A percentile compares a stretch with the other conserved stretches of the same genome.
phyloP scores from a whole-genome alignment of 1,140 invertebrate genomes.

The Andrena cerasifolii region DNA sequence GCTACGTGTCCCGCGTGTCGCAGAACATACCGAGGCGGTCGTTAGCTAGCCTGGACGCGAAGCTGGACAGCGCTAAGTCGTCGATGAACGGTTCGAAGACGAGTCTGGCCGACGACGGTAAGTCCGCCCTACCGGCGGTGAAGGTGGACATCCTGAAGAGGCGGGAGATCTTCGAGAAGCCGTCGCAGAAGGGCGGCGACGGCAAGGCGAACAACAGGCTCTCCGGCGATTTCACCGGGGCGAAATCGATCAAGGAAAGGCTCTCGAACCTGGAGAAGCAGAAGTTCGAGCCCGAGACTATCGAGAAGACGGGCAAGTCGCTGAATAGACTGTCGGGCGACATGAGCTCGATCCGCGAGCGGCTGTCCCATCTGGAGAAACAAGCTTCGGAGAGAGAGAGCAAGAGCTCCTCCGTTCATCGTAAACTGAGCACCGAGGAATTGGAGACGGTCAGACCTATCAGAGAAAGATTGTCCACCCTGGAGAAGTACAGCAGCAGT shows the following conservation, averaged over 20 bases:
- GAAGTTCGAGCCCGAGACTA: slow-evolving; percentile 71
- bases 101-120: slow-evolving; percentile 75
- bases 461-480: slow-evolving; percentile 75
- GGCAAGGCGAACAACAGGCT: slow-evolving; percentile 78
- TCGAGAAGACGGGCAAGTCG: slow-evolving; percentile 75
- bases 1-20: slow-evolving; percentile 89
- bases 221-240: slow-evolving; percentile 84
- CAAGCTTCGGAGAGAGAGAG: slow-evolving; percentile 80
- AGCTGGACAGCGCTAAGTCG: slow-evolving; percentile 73
- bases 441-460: slow-evolving; percentile 75
- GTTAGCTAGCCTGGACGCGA: slow-evolving; percentile 75
- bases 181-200: slow-evolving; percentile 72
- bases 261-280: slow-evolving; percentile 86
- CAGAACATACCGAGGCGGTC: slow-evolving; percentile 81
- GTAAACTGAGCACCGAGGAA: slow-evolving; percentile 67
- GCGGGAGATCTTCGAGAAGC: slow-evolving; percentile 91
- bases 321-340: slow-evolving; percentile 84
- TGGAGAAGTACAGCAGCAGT: slow-evolving; percentile 75
- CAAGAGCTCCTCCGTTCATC: slow-evolving; percentile 62
- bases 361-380: slow-evolving; percentile 85
- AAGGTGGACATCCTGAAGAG: slow-evolving; percentile 92
- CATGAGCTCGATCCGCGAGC: slow-evolving; percentile 85
- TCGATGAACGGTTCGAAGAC: slow-evolving; percentile 73
- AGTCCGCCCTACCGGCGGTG: slow-evolving; percentile 83
- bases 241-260: slow-evolving; percentile 88